Evolutionary conservation across 2,888 invertebrate genomes (phyloP).

Genomic region (Lasioglossum leucozonium): DNA sequence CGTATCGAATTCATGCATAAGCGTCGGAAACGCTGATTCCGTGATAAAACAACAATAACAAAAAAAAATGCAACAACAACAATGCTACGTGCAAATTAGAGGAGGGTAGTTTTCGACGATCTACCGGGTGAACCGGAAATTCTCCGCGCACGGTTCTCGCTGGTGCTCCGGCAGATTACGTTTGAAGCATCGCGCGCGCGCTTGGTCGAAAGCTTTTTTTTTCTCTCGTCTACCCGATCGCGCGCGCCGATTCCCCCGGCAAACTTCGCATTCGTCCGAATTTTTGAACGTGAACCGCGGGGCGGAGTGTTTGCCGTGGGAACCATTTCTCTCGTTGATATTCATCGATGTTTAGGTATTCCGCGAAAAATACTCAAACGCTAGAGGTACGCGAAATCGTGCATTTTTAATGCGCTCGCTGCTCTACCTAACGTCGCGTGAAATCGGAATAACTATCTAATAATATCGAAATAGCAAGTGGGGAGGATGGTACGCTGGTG

Average conservation of each 20-base stretch:
- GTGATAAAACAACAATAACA: neutral
- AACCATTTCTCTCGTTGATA: neutral
- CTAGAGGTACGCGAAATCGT: neutral
- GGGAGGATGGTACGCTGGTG: no score
- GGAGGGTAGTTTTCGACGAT: neutral
- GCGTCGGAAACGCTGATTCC: constrained; percentile 28
- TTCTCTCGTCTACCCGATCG: neutral
- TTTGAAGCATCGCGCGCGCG: neutral
- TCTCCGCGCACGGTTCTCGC: neutral
- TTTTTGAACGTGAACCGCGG: neutral
- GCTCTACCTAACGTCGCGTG: no score
- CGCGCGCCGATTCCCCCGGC: neutral
- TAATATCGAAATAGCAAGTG: no score
- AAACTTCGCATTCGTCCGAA: neutral
- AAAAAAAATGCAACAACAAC: neutral
- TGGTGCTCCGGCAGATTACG: neutral
- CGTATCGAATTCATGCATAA: constrained; percentile 42
- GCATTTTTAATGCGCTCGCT: neutral
- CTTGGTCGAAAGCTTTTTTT: neutral
- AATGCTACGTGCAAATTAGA: constrained; percentile 13
- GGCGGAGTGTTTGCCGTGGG: neutral
- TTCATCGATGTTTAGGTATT: neutral
- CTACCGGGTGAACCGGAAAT: neutral
- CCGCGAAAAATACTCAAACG: neutral
- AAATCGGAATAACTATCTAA: no score